A percentile compares a stretch with the other conserved stretches of the same genome.
These are phyloP conservation scores for Girardinichthys multiradiatus DNA, from an alignment of 2,113 vertebrate species.

Conservation along the genomic window DNA sequence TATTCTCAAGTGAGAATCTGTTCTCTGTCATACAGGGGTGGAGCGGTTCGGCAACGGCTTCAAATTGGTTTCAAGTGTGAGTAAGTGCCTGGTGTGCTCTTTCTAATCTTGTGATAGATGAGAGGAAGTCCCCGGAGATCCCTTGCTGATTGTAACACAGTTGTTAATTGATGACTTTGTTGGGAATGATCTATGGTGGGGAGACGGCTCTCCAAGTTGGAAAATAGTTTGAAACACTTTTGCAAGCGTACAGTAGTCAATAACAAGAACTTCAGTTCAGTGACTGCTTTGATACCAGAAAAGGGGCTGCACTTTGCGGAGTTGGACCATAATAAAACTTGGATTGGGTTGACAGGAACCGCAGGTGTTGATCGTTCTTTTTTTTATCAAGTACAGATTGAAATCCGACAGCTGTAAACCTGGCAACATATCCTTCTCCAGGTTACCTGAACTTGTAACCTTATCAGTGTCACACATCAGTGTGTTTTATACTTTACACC, in stretches of 20 bases:
- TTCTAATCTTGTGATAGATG: slow-evolving; percentile 71
- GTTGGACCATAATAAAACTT: slow-evolving; percentile 41
- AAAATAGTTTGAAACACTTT: slow-evolving; percentile 50
- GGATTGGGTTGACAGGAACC: slow-evolving; percentile 40
- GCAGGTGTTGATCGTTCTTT: too few species aligned
- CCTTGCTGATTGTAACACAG: slow-evolving; percentile 71
- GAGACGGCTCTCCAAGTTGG: slow-evolving; percentile 46
- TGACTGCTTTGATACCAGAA: slow-evolving; percentile 29
- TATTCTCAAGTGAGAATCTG: slow-evolving; percentile 65
- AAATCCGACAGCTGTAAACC: slow-evolving; percentile 36
- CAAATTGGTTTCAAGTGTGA: slow-evolving; percentile 79
- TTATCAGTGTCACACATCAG: slow-evolving; percentile 20
- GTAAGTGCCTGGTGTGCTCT: slow-evolving; percentile 64
- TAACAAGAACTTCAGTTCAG: slow-evolving; percentile 37
- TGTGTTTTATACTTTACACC: slow-evolving; percentile 11
- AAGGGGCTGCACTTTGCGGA: slow-evolving; percentile 46
- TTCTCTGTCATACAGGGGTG: slow-evolving; percentile 64
- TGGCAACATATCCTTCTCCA: slow-evolving; percentile 17
- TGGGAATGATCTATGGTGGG: slow-evolving; percentile 57
- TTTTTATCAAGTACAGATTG: slow-evolving; percentile 48
- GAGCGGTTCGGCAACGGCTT: slow-evolving; percentile 54
- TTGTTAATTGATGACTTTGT: slow-evolving; percentile 70
- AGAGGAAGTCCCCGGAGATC: slow-evolving; percentile 57
- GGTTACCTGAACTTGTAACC: slow-evolving; percentile 17
- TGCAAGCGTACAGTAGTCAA: slow-evolving; percentile 21